A percentile compares a stretch with the other conserved stretches of the same genome.
Evolutionary conservation across 2,888 invertebrate genomes (phyloP).

Genomic region (Barypeithes pellucidus): DNA sequence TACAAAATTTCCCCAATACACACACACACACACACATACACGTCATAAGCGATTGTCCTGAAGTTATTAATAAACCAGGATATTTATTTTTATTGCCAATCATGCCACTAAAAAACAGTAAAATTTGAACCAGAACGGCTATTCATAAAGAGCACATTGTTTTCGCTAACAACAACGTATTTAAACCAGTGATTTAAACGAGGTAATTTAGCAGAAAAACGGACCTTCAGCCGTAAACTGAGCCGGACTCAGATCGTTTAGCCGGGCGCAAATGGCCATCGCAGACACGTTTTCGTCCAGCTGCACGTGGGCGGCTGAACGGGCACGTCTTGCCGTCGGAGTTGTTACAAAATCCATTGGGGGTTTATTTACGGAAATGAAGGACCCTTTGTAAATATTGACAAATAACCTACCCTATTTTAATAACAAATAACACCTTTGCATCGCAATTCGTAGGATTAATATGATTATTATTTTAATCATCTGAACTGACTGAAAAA

Average conservation of each 20-base stretch:
- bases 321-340: conserved; percentile 17
- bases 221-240: conserved; percentile 41
- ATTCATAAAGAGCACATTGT: conserved; percentile 48
- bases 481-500: too few species aligned
- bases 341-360: conserved; percentile 15
- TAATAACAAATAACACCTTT: conserved; percentile 1
- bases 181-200: conserved; percentile 25
- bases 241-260: conserved; percentile 35
- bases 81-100: conserved; percentile 39
- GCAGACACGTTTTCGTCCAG: conserved; percentile 37
- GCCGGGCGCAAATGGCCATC: conserved; percentile 31
- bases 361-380: conserved; percentile 27
- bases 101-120: conserved; percentile 17
- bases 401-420: conserved; percentile 18
- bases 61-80: conserved; percentile 29
- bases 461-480: too few species aligned
- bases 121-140: conserved; percentile 43
- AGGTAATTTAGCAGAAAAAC: conserved; percentile 47
- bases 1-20: neutral
- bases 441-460: too few species aligned
- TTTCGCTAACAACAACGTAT: conserved; percentile 43
- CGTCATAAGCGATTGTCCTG: neutral
- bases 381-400: conserved; percentile 11
- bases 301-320: conserved; percentile 40
- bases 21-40: neutral